Evolutionary conservation across 2,888 invertebrate genomes (phyloP), one percentile per base, ranked within the genome.

Genomic region (Dugesia japonica): DNA sequence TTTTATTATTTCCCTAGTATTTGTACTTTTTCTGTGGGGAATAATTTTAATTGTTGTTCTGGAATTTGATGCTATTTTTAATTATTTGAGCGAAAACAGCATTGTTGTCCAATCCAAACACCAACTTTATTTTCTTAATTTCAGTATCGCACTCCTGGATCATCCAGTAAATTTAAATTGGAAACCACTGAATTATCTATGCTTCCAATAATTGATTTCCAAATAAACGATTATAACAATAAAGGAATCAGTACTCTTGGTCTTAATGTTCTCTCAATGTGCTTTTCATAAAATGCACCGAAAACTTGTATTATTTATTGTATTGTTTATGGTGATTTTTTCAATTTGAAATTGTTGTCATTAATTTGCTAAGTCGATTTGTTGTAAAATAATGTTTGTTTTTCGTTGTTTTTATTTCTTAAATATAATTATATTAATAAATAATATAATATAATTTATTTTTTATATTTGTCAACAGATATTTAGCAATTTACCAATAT

Each of bases 191-290:
- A 56, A 9, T 56, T 56, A 56, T 56, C 56, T 13, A 56, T 56
- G 56, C 56, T 56, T 56, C 56, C 56, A 56, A 56, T 56, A 20
- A 56, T 56, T 56, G 56, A 56, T 56, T 56, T 56, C 56, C 56
- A 56, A 56, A 56, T 56, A 56, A 56, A 56, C 17, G 56, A 56
- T n/a, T 56, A 20, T 56, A 56, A 56, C 56, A 56, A 56, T 56
- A 56, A 56, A 56, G 56, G 56, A 56, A 56, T 56, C 56, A 56
- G 56, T n/a, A 56, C 56, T 20, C n/a, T 56, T 56, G 56, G 56
- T n/a, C 56, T 56, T n/a, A 56, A 56, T 56, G 23, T 56, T 56
- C 56, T 56, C 56, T 56, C 56, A 56, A 56, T 56, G 56, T 56
- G 56, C 56, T 56, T 56, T 56, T 56, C 56, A 56, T 56, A 56